Percentiles rank a stretch among this genome's conserved stretches.
phyloP scores from a whole-genome alignment of 2,797 vertebrate genomes.

The Acanthiza pusilla region DNA sequence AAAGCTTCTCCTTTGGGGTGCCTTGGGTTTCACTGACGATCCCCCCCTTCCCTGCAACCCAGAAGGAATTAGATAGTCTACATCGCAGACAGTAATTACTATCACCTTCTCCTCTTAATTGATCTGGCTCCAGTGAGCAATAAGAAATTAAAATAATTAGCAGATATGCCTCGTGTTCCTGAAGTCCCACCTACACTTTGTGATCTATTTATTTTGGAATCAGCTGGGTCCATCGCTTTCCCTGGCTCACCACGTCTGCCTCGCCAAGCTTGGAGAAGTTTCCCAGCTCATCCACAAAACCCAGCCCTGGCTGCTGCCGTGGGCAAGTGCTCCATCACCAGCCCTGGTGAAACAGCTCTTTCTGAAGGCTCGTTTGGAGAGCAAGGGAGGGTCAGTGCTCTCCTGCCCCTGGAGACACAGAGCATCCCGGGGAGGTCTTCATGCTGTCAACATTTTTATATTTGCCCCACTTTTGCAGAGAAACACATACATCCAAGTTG shows the following conservation, averaged over 20 bases:
- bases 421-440: neutral
- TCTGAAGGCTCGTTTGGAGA: neutral
- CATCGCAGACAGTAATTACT: slow-evolving; percentile 57
- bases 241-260: neutral
- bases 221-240: neutral
- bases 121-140: slow-evolving; percentile 57
- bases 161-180: neutral
- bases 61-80: slow-evolving; percentile 48
- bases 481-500: neutral
- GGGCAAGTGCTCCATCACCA: neutral
- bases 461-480: neutral
- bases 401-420: neutral
- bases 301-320: neutral
- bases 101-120: slow-evolving; percentile 61
- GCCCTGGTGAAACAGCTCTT: neutral
- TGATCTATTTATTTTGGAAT: slow-evolving; percentile 20
- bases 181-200: neutral
- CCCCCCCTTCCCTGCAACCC: neutral
- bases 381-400: neutral
- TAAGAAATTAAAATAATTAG: slow-evolving; percentile 63
- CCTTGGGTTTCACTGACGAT: neutral
- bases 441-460: neutral
- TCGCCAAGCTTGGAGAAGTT: neutral
- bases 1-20: slow-evolving; percentile 6
- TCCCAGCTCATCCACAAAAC: neutral